These are phyloP conservation scores for Erpobdella octoculata DNA, from an alignment of 2,888 invertebrate species.

Conservation along the genomic window DNA sequence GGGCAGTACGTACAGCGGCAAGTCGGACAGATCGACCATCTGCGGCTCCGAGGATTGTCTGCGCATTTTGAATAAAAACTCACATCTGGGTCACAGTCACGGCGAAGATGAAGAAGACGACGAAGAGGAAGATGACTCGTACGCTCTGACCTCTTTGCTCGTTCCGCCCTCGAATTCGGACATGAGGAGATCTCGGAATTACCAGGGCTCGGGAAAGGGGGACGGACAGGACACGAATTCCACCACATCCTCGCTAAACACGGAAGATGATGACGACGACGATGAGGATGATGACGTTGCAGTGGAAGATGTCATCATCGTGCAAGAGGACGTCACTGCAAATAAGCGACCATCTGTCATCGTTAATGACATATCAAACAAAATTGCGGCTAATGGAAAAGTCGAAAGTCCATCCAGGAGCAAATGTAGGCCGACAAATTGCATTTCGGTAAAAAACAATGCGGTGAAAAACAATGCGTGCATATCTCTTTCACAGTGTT, in stretches of 20 bases:
- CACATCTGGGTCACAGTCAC: background rate
- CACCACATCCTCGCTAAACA: conserved; percentile 4
- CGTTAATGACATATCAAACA: no score
- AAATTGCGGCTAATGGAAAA: no score
- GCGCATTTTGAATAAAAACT: no score
- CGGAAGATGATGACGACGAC: conserved; percentile 14
- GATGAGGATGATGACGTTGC: conserved; percentile 11
- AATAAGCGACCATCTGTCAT: no score
- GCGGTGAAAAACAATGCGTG: no score
- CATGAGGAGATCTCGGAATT: background rate
- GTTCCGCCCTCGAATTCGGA: background rate
- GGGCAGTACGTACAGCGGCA: no score
- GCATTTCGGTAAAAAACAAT: no score
- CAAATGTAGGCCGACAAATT: no score
- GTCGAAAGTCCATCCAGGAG: no score
- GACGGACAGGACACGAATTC: conserved; percentile 22
- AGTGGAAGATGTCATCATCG: background rate
- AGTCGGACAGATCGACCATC: no score
- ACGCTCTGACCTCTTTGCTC: background rate
- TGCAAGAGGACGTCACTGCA: background rate
- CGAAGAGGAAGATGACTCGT: conserved; percentile 18
- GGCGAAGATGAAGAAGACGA: background rate
- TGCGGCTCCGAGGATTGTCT: no score
- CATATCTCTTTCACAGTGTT: no score
- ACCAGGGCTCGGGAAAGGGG: background rate